A percentile compares a stretch with the other conserved stretches of the same genome.
These are phyloP conservation scores for Neostethus bicornis DNA, from an alignment of 2,797 vertebrate genomes.

Conservation along the genomic window DNA sequence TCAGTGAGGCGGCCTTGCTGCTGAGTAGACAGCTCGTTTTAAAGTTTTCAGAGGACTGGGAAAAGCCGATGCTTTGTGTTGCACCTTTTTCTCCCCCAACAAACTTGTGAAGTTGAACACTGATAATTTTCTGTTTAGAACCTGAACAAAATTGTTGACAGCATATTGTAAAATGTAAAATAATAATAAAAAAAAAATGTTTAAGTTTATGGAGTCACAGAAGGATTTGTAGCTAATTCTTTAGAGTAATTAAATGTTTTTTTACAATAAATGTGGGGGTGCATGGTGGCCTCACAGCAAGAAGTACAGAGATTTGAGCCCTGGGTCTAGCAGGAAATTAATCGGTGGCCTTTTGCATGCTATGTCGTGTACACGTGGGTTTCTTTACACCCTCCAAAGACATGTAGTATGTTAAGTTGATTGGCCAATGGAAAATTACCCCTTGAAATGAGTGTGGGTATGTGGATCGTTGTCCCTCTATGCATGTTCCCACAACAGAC, in stretches of 20 bases:
- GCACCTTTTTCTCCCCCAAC: constrained; percentile 49
- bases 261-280: background rate
- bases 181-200: background rate
- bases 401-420: too few relatives aligned
- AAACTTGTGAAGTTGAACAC: constrained; percentile 35
- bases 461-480: too few relatives aligned
- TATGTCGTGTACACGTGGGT: too few relatives aligned
- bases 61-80: constrained; percentile 59
- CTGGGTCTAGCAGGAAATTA: too few relatives aligned
- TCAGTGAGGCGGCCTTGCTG: constrained; percentile 65
- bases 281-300: too few relatives aligned
- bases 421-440: too few relatives aligned
- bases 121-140: constrained; percentile 24
- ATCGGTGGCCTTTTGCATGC: too few relatives aligned
- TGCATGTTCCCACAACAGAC: background rate
- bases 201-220: background rate
- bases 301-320: too few relatives aligned
- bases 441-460: too few relatives aligned
- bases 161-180: constrained; percentile 3
- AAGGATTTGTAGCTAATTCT: background rate
- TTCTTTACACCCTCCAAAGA: too few relatives aligned
- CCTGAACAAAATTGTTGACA: background rate
- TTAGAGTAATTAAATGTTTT: background rate
- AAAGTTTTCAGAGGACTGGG: constrained; percentile 69
- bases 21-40: constrained; percentile 77